Conservation (phyloP, 2,888 invertebrate species). For the Griposia aprilina region DNA sequence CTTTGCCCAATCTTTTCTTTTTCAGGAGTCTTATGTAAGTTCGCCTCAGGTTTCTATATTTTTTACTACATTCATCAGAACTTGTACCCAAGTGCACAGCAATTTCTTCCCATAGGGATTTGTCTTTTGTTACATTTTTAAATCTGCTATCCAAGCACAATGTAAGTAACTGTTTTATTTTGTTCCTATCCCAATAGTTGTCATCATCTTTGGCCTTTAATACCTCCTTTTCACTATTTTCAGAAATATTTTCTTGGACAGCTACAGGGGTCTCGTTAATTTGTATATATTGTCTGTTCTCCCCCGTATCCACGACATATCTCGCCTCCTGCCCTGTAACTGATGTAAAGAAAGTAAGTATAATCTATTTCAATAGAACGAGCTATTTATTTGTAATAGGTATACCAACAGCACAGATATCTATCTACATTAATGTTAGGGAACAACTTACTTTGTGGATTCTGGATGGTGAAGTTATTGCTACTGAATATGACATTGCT, state of each 20-base stretch:
- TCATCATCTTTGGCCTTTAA: slow-evolving; percentile 74
- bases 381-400: background rate
- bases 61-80: slow-evolving; percentile 82
- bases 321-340: slow-evolving; percentile 81
- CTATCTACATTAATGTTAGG: background rate
- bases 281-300: slow-evolving; percentile 81
- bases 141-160: slow-evolving; percentile 80
- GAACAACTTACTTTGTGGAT: slow-evolving; percentile 80
- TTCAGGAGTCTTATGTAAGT: slow-evolving; percentile 85
- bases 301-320: slow-evolving; percentile 79
- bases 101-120: slow-evolving; percentile 80
- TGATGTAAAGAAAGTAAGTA: slow-evolving; percentile 42
- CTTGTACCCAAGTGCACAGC: slow-evolving; percentile 78
- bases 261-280: slow-evolving; percentile 74
- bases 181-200: slow-evolving; percentile 84
- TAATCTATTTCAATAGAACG: background rate
- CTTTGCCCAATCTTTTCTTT: slow-evolving; percentile 83
- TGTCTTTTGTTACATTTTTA: slow-evolving; percentile 76
- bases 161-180: slow-evolving; percentile 81
- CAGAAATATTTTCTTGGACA: slow-evolving; percentile 66
- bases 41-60: slow-evolving; percentile 82
- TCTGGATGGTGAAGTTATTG: slow-evolving; percentile 84
- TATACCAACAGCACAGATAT: background rate
- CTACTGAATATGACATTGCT: slow-evolving; percentile 86
- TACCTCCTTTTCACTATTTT: slow-evolving; percentile 68